Percentiles rank a stretch among this genome's conserved stretches.
Evolutionary conservation across 2,888 invertebrate species (phyloP).

Genomic region (Platycnemis pennipes): DNA sequence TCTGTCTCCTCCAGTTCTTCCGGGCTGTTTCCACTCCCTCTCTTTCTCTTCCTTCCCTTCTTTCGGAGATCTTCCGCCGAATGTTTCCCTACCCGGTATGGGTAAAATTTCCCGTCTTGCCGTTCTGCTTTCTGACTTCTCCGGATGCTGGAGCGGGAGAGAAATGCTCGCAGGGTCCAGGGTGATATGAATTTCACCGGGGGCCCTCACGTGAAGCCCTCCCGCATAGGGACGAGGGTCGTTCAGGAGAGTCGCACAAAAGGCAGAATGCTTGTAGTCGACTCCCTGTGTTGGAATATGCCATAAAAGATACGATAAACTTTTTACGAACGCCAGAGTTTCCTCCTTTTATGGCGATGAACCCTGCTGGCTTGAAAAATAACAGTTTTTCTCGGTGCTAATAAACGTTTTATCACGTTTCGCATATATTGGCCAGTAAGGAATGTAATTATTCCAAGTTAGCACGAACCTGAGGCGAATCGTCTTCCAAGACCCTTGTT

Average conservation of each 20-base stretch:
- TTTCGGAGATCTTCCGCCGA: not conserved
- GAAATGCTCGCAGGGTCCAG: not conserved
- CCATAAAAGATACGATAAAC: not conserved
- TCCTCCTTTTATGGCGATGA: not conserved
- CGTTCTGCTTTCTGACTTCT: conserved; percentile 22
- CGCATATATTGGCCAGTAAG: no score
- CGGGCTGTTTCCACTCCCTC: not conserved
- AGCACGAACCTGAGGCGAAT: no score
- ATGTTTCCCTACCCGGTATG: not conserved
- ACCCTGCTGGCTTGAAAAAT: not conserved
- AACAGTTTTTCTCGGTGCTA: not conserved
- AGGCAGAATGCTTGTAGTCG: not conserved
- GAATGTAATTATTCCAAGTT: no score
- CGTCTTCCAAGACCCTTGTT: no score
- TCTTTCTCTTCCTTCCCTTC: not conserved
- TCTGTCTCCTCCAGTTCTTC: not conserved
- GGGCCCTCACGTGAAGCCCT: no score
- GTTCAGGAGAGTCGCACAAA: not conserved
- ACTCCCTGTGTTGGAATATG: not conserved
- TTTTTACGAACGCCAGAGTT: not conserved
- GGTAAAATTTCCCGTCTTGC: not conserved
- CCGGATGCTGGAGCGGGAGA: not conserved
- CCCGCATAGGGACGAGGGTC: not conserved
- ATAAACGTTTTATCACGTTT: not conserved
- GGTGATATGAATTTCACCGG: not conserved